Evolutionary conservation across 2,888 invertebrate genomes (phyloP).

Genomic region (Hipparchia semele): DNA sequence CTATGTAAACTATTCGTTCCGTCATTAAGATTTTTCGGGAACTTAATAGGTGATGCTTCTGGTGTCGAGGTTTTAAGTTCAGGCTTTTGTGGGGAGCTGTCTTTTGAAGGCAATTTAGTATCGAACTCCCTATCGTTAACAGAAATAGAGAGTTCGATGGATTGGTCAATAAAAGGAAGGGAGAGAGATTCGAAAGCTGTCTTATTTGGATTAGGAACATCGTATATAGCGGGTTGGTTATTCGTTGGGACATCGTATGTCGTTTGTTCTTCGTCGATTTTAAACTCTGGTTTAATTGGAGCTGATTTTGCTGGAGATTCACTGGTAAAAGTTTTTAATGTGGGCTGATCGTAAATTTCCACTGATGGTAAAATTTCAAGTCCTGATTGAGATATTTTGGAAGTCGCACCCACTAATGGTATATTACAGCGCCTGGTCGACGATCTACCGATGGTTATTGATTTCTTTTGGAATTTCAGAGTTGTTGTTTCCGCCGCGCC

Average conservation of each 20-base stretch:
- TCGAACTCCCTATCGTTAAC: constrained; percentile 80
- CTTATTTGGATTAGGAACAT: constrained; percentile 70
- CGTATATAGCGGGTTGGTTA: constrained; percentile 74
- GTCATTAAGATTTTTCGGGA: constrained; percentile 55
- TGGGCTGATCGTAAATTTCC: constrained; percentile 75
- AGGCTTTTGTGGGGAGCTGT: constrained; percentile 65
- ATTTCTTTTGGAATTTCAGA: constrained; percentile 73
- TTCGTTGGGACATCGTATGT: constrained; percentile 77
- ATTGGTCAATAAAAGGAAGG: constrained; percentile 76
- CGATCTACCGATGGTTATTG: constrained; percentile 58
- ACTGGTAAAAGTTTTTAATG: constrained; percentile 55
- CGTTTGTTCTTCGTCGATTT: constrained; percentile 62
- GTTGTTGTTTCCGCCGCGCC: constrained; percentile 76
- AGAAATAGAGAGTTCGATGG: constrained; percentile 75
- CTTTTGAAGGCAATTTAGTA: constrained; percentile 72
- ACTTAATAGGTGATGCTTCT: constrained; percentile 60
- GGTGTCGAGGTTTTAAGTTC: constrained; percentile 55
- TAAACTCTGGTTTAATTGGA: constrained; percentile 63
- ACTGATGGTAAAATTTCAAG: constrained; percentile 74
- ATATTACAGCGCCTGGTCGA: constrained; percentile 73
- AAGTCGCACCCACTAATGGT: constrained; percentile 77
- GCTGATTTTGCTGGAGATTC: constrained; percentile 51
- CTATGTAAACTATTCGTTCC: constrained; percentile 72
- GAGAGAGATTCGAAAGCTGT: constrained; percentile 75
- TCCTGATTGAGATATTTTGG: constrained; percentile 78